phyloP scores from a whole-genome alignment of 2,888 invertebrate species.

The Minunthozetes semirufus region DNA sequence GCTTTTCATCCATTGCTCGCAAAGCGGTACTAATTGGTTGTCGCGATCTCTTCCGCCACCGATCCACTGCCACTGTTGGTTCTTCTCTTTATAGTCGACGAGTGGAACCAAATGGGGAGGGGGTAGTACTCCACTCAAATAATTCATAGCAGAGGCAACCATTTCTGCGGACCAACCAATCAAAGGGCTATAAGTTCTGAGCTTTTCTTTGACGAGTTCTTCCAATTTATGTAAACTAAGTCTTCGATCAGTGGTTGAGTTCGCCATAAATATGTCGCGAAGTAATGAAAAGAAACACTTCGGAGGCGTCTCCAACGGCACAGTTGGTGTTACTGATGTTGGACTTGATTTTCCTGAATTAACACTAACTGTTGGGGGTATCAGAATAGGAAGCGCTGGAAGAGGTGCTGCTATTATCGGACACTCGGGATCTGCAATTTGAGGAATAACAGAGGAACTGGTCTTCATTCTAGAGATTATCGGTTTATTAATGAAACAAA shows the following conservation, averaged over 20 bases:
- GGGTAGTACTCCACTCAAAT: conserved; percentile 20
- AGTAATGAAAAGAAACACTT: conserved; percentile 79
- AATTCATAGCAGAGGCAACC: conserved; percentile 34
- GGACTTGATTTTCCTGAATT: not conserved
- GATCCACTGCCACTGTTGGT: conserved; percentile 73
- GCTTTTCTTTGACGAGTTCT: conserved; percentile 36
- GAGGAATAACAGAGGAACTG: not conserved
- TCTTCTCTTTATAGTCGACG: conserved; percentile 67
- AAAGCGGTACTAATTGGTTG: conserved; percentile 64
- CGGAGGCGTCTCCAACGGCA: conserved; percentile 54
- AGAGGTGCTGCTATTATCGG: not conserved
- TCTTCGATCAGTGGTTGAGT: conserved; percentile 71
- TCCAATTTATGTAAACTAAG: conserved; percentile 53
- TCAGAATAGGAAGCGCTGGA: not conserved
- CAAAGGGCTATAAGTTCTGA: conserved; percentile 8
- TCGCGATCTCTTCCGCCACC: conserved; percentile 87
- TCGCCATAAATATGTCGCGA: conserved; percentile 71
- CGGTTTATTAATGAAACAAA: not conserved
- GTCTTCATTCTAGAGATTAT: not conserved
- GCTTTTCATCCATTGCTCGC: conserved; percentile 65
- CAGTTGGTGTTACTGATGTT: not conserved
- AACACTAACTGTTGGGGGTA: not conserved
- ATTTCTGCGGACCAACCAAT: conserved; percentile 31
- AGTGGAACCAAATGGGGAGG: conserved; percentile 60
- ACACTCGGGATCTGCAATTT: not conserved